Evolutionary conservation across 2,888 invertebrate species (phyloP), one percentile per base, ranked within the genome.

Genomic region (Atrina japonica): DNA sequence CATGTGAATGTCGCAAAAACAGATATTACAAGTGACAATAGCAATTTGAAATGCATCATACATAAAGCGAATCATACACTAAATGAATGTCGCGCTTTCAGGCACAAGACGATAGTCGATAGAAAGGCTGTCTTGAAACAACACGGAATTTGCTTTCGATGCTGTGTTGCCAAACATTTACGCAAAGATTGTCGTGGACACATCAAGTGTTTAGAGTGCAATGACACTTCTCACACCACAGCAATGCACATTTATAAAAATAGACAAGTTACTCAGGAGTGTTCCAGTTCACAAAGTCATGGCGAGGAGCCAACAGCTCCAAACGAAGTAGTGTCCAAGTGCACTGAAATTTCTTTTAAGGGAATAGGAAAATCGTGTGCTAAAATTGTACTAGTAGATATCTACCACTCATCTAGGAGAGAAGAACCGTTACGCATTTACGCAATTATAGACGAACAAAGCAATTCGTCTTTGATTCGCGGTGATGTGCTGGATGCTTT

Each of bases 401-500:
- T 66, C 18, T 66, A 47, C n/a, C 30, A 56, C 23, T 16, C 29
- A 45, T 7, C 23, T 3, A 65, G 27, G n/a, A 27, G 41, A 53
- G 9, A 43, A 6, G 7, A 2, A 30, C 23, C 3, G 3, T 14
- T 65, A 47, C 56, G 55, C 18, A 45, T 47, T n/a, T 60, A 68
- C 27, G 65, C 60, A n/a, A 41, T 68, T 35, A 68, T 73, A 16
- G 68, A 73, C 23, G 65, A 68, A 27, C 67, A 73, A 47, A 64
- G 68, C 45, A 69, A 68, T 49, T 21, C 14, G 11, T 68, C 68
- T 18, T 41, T 68, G 3, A 65, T 56, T 21, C 55, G 50, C 14
- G n/a, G 68, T 40, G 29, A 40, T 16, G 21, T 72, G 1, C 56
- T 70, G 25, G 59, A 63, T 43, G 16, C 25, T 5, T 58, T 68